Evolutionary conservation across 2,797 vertebrate species (phyloP).

Genomic region (Rhinella marina): DNA sequence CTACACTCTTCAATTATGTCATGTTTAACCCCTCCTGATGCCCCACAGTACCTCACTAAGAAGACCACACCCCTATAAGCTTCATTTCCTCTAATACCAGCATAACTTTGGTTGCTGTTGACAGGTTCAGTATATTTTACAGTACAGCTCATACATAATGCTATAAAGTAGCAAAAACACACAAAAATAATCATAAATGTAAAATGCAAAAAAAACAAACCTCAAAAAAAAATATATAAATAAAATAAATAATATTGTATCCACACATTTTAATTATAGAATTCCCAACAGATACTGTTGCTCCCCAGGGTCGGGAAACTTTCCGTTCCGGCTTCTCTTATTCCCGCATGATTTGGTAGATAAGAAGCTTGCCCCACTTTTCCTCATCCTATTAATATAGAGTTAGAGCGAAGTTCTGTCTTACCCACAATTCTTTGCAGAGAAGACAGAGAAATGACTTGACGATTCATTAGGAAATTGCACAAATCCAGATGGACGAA

Average conservation of each 20-base stretch:
- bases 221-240: background rate
- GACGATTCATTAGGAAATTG: conserved; percentile 40
- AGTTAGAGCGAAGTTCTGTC: background rate
- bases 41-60: no score
- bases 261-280: background rate
- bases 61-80: no score
- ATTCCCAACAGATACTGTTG: background rate
- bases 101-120: no score
- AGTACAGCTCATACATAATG: no score
- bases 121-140: no score
- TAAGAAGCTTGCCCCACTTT: background rate
- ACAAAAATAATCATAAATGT: no score
- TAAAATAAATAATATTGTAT: background rate
- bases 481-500: conserved; percentile 48
- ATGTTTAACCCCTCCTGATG: no score
- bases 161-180: no score
- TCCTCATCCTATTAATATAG: background rate
- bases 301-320: background rate
- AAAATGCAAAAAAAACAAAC: background rate
- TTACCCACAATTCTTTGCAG: background rate
- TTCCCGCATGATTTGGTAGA: background rate
- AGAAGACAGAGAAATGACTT: background rate
- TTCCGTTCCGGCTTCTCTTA: background rate
- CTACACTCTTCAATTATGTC: no score
- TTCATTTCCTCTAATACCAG: no score